phyloP scores from a whole-genome alignment of 2,113 vertebrate species.

The Forbesichthys agassizii region DNA sequence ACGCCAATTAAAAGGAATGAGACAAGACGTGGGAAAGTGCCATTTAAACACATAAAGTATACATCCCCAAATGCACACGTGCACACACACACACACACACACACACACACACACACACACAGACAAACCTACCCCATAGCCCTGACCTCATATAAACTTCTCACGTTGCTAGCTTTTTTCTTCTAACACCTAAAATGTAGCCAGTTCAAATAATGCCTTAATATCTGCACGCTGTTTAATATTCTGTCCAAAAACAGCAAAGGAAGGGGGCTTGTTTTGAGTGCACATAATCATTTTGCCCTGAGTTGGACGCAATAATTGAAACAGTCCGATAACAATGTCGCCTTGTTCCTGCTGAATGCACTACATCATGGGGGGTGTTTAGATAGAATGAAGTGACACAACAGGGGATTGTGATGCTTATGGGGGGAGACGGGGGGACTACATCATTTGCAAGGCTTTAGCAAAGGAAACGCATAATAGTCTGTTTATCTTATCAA shows the following conservation, averaged over 20 bases:
- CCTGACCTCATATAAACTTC: too few species aligned
- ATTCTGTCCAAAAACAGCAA: conserved; percentile 42
- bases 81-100: conserved; percentile 14
- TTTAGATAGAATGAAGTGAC: conserved; percentile 52
- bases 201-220: conserved; percentile 61
- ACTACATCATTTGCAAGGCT: conserved; percentile 38
- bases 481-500: conserved; percentile 74
- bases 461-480: conserved; percentile 48
- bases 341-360: conserved; percentile 50
- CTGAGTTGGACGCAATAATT: conserved; percentile 59
- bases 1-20: conserved; percentile 74
- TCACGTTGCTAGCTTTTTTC: too few species aligned
- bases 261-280: conserved; percentile 40
- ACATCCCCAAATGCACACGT: conserved; percentile 26
- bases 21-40: conserved; percentile 71
- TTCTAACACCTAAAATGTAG: not conserved
- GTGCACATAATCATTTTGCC: conserved; percentile 64
- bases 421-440: not conserved
- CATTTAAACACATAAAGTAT: conserved; percentile 71
- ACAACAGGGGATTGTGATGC: conserved; percentile 27
- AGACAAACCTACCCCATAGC: not conserved
- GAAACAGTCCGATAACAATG: conserved; percentile 65
- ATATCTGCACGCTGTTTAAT: conserved; percentile 53
- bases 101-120: conserved; percentile 4
- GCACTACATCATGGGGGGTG: conserved; percentile 48